Evolutionary conservation across 2,888 invertebrate species (phyloP).

Genomic region (Drosophila testacea): DNA sequence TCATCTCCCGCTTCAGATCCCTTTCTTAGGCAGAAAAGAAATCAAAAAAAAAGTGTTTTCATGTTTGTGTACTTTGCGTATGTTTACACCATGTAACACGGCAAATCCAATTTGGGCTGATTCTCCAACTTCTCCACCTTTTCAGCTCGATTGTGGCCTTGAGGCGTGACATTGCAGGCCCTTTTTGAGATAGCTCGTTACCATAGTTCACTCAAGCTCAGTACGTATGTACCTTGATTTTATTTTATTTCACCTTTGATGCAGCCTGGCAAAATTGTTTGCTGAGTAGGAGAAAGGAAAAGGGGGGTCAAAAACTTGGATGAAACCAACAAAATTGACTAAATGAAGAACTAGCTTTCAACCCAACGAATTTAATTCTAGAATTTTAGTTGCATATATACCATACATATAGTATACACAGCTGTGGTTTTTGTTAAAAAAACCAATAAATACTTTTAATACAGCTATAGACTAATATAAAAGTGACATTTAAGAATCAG

Average conservation of each 20-base stretch:
- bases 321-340: conserved; percentile 11
- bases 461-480: background rate
- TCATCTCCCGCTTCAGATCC: conserved; percentile 31
- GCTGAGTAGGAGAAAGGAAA: background rate
- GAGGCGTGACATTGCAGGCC: conserved; percentile 30
- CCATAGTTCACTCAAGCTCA: conserved; percentile 31
- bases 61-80: conserved; percentile 54
- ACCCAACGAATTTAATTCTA: background rate
- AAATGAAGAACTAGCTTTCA: background rate
- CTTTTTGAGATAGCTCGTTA: conserved; percentile 33
- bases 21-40: background rate
- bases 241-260: conserved; percentile 24
- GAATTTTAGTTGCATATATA: background rate
- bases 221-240: conserved; percentile 26
- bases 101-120: conserved; percentile 73
- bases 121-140: background rate
- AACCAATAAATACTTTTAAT: too few relatives aligned
- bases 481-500: background rate
- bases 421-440: too few relatives aligned
- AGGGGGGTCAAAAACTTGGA: background rate
- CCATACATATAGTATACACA: too few relatives aligned
- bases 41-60: conserved; percentile 20
- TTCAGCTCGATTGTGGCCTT: conserved; percentile 20
- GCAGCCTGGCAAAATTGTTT: conserved; percentile 29
- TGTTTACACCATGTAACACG: conserved; percentile 67